Conservation (phyloP, 2,888 invertebrate genomes). For the Chrysodeixis includens region DNA sequence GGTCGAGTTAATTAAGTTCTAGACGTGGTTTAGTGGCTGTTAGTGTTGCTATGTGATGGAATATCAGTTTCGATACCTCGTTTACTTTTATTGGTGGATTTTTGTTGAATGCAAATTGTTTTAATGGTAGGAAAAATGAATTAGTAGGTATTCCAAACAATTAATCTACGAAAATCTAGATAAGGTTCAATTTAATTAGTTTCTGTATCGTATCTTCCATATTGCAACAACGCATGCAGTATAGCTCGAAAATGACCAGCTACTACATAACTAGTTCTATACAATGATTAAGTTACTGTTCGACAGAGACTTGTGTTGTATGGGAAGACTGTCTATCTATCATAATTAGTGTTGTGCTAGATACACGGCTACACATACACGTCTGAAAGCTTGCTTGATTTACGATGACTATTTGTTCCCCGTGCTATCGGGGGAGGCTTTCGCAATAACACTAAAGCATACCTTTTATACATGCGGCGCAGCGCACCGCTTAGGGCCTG, state of each 20-base stretch:
- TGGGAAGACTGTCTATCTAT: slow-evolving; percentile 3
- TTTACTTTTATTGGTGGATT: not conserved
- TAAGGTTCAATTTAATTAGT: too few relatives aligned
- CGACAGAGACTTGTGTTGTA: not conserved
- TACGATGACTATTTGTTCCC: slow-evolving; percentile 42
- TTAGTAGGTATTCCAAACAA: too few relatives aligned
- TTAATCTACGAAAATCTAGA: too few relatives aligned
- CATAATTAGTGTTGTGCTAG: slow-evolving; percentile 16
- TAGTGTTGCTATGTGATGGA: not conserved
- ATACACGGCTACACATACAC: slow-evolving; percentile 6
- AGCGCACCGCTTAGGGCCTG: slow-evolving; percentile 56
- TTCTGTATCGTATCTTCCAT: too few relatives aligned
- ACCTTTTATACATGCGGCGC: slow-evolving; percentile 46
- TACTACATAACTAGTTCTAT: not conserved
- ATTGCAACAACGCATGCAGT: too few relatives aligned
- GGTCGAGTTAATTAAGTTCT: slow-evolving; percentile 29
- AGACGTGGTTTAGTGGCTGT: slow-evolving; percentile 14
- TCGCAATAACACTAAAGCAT: slow-evolving; percentile 41
- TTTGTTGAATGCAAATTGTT: too few relatives aligned
- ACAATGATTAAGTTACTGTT: not conserved
- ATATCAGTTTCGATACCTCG: not conserved
- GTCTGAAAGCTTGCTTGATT: slow-evolving; percentile 37
- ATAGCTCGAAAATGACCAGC: too few relatives aligned
- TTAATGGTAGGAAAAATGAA: too few relatives aligned
- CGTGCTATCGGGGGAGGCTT: slow-evolving; percentile 16